Evolutionary conservation across 1,140 invertebrate species (phyloP).

Genomic region (Heliconius hermathena): DNA sequence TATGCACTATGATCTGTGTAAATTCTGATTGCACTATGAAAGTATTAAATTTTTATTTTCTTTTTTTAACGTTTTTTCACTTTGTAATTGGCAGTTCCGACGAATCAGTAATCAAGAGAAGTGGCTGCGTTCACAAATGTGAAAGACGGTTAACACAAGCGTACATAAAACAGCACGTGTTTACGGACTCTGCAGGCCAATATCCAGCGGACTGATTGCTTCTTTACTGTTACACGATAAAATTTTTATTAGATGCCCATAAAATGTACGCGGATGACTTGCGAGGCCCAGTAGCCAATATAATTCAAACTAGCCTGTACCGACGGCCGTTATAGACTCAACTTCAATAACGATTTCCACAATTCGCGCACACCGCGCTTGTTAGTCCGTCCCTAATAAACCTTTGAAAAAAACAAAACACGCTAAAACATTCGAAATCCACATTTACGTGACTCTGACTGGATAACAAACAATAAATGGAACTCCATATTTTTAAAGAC

Average conservation of each 20-base stretch:
- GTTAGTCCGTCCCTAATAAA: too few species aligned
- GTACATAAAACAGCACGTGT: constrained; percentile 77
- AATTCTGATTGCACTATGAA: constrained; percentile 22
- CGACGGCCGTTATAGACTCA: constrained; percentile 66
- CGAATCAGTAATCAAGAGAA: constrained; percentile 30
- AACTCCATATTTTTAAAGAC: constrained; percentile 14
- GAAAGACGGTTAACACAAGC: constrained; percentile 59
- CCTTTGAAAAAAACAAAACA: too few species aligned
- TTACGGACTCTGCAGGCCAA: constrained; percentile 75
- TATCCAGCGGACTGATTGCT: constrained; percentile 79
- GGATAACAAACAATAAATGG: constrained; percentile 12
- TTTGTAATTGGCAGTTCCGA: constrained; percentile 21
- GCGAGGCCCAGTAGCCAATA: constrained; percentile 76
- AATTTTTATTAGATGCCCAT: constrained; percentile 77
- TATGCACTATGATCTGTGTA: constrained; percentile 10
- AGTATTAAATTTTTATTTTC: constrained; percentile 14
- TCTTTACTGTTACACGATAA: constrained; percentile 81
- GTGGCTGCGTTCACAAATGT: constrained; percentile 38
- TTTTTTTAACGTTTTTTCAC: constrained; percentile 21
- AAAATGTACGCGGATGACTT: constrained; percentile 76
- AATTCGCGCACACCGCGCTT: too few species aligned
- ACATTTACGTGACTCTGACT: constrained; percentile 1
- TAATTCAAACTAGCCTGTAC: constrained; percentile 76
- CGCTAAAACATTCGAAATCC: too few species aligned
- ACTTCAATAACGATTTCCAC: too few species aligned